Evolutionary conservation across 2,888 invertebrate genomes (phyloP).

Genomic region (Stenichneumon culpator): DNA sequence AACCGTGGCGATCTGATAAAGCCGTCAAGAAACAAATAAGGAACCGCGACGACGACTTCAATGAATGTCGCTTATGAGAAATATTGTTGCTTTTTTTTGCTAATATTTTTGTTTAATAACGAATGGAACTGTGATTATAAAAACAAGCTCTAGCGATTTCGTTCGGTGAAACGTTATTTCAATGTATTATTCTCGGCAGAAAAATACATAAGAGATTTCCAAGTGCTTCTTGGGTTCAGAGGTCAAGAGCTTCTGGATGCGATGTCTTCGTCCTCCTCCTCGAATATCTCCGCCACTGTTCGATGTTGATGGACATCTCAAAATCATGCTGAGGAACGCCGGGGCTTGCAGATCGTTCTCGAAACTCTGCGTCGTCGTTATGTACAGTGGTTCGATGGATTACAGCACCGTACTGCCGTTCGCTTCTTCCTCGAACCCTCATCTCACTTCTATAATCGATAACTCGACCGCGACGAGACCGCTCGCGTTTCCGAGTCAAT

Average conservation of each 20-base stretch:
- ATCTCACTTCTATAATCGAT: neutral
- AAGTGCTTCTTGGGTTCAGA: neutral
- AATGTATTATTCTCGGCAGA: conserved; percentile 15
- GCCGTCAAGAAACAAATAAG: neutral
- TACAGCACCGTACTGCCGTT: conserved; percentile 68
- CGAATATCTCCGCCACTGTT: no score
- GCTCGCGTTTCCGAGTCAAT: conserved; percentile 35
- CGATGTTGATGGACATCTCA: conserved; percentile 60
- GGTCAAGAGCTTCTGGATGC: neutral
- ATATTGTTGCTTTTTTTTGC: neutral
- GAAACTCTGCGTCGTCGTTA: no score
- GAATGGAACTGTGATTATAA: neutral
- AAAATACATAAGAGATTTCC: neutral
- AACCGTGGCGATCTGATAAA: conserved; percentile 49
- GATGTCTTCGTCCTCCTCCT: neutral
- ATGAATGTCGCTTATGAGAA: conserved; percentile 2
- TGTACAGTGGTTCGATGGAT: conserved; percentile 60
- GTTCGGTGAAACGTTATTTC: neutral
- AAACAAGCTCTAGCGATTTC: neutral
- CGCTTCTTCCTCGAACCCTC: conserved; percentile 37
- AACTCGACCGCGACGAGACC: conserved; percentile 1
- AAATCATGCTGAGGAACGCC: no score
- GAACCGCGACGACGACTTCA: neutral
- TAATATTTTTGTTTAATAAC: conserved; percentile 2
- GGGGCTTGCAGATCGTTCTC: no score